Base-by-base conservation (phyloP, 1,140 invertebrate species). In the Diuraphis noxia region DNA sequence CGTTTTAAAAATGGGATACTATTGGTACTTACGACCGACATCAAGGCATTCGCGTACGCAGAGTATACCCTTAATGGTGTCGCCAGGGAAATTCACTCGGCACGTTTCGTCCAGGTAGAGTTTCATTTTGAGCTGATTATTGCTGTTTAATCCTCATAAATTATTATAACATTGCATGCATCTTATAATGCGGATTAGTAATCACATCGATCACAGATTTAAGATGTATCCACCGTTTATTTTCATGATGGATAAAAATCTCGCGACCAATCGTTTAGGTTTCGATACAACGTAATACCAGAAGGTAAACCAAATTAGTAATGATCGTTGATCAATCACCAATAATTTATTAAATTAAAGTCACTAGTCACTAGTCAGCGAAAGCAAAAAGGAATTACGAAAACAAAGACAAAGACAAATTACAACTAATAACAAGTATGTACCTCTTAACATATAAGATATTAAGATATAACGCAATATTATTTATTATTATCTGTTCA, bases 41-140 rank as follows among this genome's bases (percentile, higher is more conserved):
- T 81, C 56, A 7, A 25, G 7, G 9, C 0, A 10, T n/a, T 89
- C 17, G 19, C 34, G 38, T 43, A 43, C 19, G 30, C 88, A 43
- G 1, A 89, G 79, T 19, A 46, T 34, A 1, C 56, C 88, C 1
- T 34, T 10, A 25, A 90, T 38, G 19, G 38, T 23, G 1, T 30
- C n/a, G 10, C 88, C 63, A 1, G 88, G 88, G 13, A 90, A 90
- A 13, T 81, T 46, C 19, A 81, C 63, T 77, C 34, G 88, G 38
- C 23, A 34, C 38, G 25, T 30, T 25, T 90, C 72, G 41, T 79
- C 72, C 56, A 90, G 72, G 25, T 30, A 49, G 9, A 90, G 1
- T 90, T 90, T 77, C 88, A 90, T 90, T n/a, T 34, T 46, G 3
- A 30, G 81, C 25, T n/a, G 13, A 43, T 17, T 17, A 17, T n/a